Base-by-base conservation (phyloP, 2,888 invertebrate genomes). In the Chorisops tibialis region DNA sequence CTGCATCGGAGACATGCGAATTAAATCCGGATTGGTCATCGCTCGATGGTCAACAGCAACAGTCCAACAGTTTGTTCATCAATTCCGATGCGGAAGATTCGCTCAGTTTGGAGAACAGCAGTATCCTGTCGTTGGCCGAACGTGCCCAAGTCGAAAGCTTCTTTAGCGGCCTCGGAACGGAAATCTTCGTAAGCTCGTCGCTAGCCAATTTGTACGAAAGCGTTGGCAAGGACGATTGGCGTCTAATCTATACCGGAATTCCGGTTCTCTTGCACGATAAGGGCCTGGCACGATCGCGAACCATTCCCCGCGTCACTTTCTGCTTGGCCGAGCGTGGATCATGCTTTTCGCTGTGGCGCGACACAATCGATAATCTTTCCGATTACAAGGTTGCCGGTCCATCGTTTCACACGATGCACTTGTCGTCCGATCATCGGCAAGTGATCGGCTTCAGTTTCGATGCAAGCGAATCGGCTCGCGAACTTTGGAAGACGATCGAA, bases 371-470 rank as follows among this genome's bases (percentile, higher is more conserved):
- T 76, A 88, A 90, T 73, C 78, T 91, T 66, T 87, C 88, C 7
- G 83, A 86, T 62, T 92, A 91, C 79, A 84, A 83, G 73, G 82
- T 84, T 14, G 83, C 85, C 14, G 86, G 87, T 1, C 84, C 85
- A 41, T 85, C 88, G 39, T 92, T 92, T 74, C 92, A 92, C 75
- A 91, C 91, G 41, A 86, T 92, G 87, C 87, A 87, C 75, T 80
- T 88, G 67, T 90, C 90, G 11, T 72, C 82, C 35, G 91, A 92
- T 74, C 90, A 90, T 76, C 84, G 87, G 63, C 83, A 86, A 68
- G 81, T 88, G 72, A 87, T 88, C 54, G 92, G 91, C 5, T 83
- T 92, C 69, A 89, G 89, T 73, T 92, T 91, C 76, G 90, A 91
- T 74, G 86, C 87, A 64, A 83, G 83, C 37, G 83, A 84, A 45